These are phyloP conservation scores for Oryzias dopingdopingensis DNA, from an alignment of 2,797 vertebrate genomes.

Conservation along the genomic window DNA sequence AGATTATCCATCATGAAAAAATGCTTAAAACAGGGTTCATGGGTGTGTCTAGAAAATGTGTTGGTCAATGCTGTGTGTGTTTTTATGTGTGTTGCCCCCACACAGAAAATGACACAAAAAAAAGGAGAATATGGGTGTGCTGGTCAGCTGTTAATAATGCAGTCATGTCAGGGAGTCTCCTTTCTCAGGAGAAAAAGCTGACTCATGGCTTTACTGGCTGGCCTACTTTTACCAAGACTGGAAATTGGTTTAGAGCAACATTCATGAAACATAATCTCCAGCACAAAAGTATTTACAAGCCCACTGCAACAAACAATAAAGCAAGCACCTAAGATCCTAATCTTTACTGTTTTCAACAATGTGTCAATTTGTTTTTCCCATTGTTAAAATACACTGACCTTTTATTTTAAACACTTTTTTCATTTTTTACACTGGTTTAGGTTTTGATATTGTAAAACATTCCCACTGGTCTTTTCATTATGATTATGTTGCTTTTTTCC, in stretches of 20 bases:
- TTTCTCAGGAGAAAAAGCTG: constrained; percentile 63
- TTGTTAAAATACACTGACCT: too few relatives aligned
- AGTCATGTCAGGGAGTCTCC: constrained; percentile 66
- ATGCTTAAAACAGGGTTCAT: constrained; percentile 29
- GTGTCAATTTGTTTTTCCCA: too few relatives aligned
- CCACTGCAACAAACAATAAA: not conserved
- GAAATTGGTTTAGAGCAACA: constrained; percentile 53
- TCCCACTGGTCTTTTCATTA: too few relatives aligned
- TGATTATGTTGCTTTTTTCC: too few relatives aligned
- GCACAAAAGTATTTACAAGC: not conserved
- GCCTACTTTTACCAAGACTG: constrained; percentile 62
- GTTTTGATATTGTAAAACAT: too few relatives aligned
- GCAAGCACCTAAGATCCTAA: too few relatives aligned
- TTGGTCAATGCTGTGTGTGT: constrained; percentile 29
- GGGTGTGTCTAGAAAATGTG: constrained; percentile 42
- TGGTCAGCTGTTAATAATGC: constrained; percentile 67
- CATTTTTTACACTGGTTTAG: too few relatives aligned
- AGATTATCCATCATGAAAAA: constrained; percentile 50
- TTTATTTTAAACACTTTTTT: too few relatives aligned
- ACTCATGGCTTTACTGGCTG: constrained; percentile 59
- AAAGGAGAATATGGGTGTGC: constrained; percentile 52
- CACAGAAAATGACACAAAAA: constrained; percentile 7
- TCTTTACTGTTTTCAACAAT: too few relatives aligned
- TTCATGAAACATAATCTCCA: constrained; percentile 11
- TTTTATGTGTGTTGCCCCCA: constrained; percentile 16